phyloP scores from a whole-genome alignment of 2,797 vertebrate genomes.

The Acropternis orthonyx region DNA sequence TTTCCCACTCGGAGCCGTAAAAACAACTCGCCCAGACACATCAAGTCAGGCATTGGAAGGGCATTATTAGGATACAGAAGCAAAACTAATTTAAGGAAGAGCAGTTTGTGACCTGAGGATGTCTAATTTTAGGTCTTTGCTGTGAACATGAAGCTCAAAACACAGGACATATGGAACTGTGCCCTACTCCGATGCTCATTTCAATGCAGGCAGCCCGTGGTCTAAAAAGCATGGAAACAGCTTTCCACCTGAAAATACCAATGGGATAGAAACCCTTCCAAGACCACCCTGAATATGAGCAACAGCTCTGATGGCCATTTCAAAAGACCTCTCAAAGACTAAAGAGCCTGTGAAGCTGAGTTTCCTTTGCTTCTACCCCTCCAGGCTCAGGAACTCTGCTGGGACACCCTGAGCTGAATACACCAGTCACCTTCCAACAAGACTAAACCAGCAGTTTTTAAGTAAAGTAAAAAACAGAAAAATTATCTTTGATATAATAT shows the following conservation, averaged over 20 bases:
- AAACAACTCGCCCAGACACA: background rate
- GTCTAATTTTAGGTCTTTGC: background rate
- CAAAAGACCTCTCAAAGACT: background rate
- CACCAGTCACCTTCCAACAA: background rate
- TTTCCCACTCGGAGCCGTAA: background rate
- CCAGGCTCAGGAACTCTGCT: background rate
- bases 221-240: background rate
- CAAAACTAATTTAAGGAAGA: background rate
- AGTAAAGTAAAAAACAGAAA: background rate
- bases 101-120: background rate
- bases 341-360: background rate
- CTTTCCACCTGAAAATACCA: background rate
- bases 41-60: fast-evolving
- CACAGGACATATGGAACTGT: fast-evolving
- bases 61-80: background rate
- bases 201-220: background rate
- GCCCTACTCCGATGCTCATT: background rate
- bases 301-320: background rate
- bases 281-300: fast-evolving
- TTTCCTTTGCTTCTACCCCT: background rate
- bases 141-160: background rate
- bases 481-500: background rate
- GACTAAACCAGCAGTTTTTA: background rate
- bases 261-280: background rate
- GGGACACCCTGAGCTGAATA: background rate